phyloP scores from a whole-genome alignment of 2,797 vertebrate species.

The Spinus pinus region DNA sequence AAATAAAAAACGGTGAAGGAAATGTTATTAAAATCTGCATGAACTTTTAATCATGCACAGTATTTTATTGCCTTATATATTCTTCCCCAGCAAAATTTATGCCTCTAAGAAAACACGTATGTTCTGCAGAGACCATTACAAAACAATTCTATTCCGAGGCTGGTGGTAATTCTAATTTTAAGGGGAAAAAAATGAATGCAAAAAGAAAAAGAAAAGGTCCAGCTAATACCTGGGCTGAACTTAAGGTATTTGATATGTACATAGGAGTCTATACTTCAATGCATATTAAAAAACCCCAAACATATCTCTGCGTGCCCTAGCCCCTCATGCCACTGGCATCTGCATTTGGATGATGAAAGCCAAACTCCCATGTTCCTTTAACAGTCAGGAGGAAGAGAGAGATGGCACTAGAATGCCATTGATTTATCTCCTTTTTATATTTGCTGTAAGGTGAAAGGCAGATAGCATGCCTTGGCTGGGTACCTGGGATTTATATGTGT shows the following conservation, averaged over 20 bases:
- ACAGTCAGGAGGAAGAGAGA: neutral
- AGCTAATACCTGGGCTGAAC: neutral
- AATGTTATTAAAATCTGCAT: neutral
- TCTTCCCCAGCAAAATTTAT: neutral
- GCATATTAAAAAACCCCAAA: rapidly evolving
- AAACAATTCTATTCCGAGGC: neutral
- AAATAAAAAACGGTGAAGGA: neutral
- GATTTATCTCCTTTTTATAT: neutral
- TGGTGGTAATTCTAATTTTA: neutral
- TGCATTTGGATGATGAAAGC: neutral
- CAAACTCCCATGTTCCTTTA: neutral
- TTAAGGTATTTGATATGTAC: neutral
- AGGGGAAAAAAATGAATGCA: neutral
- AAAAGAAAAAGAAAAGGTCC: neutral
- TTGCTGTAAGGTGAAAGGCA: neutral
- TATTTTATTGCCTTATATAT: neutral
- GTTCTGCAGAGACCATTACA: neutral
- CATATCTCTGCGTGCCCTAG: neutral
- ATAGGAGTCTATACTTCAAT: neutral
- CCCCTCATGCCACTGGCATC: neutral
- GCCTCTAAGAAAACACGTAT: neutral
- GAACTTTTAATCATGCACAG: neutral
- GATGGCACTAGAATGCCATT: neutral
- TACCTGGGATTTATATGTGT: neutral
- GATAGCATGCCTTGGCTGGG: neutral